A percentile compares a stretch with the other conserved stretches of the same genome.
phyloP scores from a whole-genome alignment of 1,140 invertebrate species.

The Drosophila bocqueti region DNA sequence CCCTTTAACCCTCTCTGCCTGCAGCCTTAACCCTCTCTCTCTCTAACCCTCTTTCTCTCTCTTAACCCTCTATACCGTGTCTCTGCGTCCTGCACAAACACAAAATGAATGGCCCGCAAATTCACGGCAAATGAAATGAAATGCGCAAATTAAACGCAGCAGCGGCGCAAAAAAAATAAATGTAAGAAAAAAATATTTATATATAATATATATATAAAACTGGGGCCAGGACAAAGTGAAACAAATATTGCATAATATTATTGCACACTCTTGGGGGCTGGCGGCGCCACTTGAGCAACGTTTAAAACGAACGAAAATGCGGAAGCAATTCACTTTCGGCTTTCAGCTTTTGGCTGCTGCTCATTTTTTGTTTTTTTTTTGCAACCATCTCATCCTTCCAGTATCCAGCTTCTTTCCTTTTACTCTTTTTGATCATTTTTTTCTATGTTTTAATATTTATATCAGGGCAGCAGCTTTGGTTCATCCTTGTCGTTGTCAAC shows the following conservation, averaged over 20 bases:
- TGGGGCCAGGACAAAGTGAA: conserved; percentile 51
- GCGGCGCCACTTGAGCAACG: conserved; percentile 34
- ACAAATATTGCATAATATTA: conserved; percentile 79
- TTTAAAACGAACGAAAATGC: conserved; percentile 61
- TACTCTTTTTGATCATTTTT: neutral
- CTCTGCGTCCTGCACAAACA: conserved; percentile 10
- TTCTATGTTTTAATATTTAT: conserved; percentile 75
- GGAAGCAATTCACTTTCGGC: conserved; percentile 73
- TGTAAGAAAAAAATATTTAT: neutral
- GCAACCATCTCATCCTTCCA: neutral
- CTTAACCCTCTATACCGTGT: conserved; percentile 1
- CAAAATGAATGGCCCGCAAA: conserved; percentile 57
- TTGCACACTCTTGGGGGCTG: conserved; percentile 30
- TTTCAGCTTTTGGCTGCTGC: conserved; percentile 43
- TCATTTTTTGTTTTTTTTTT: conserved; percentile 5
- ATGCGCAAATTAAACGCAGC: conserved; percentile 56
- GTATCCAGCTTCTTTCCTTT: neutral
- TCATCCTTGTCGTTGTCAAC: conserved; percentile 54
- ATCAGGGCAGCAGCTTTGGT: conserved; percentile 51
- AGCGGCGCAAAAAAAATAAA: conserved; percentile 10
- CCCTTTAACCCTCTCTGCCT: neutral
- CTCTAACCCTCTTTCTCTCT: neutral
- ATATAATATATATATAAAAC: conserved; percentile 2
- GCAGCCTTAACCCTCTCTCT: neutral
- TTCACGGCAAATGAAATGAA: conserved; percentile 63